Evolutionary conservation across 2,113 vertebrate species (phyloP).

Genomic region (Ophiodon elongatus): DNA sequence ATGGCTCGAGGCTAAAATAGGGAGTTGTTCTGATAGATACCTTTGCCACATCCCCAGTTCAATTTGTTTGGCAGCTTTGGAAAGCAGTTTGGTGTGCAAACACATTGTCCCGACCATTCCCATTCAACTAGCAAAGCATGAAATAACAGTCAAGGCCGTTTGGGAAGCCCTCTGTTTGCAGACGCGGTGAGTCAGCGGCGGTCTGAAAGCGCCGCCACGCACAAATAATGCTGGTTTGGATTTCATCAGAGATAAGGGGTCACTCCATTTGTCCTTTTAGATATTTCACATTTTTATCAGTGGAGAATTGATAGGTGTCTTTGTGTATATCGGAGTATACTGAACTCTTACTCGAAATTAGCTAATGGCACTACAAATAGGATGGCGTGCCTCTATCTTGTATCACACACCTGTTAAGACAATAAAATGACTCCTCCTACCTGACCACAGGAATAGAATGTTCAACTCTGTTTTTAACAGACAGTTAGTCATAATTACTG

Average conservation of each 20-base stretch:
- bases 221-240: conserved; percentile 17
- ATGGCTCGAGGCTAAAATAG: conserved; percentile 63
- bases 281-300: conserved; percentile 8
- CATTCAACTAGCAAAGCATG: conserved; percentile 58
- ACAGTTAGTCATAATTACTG: too few species aligned
- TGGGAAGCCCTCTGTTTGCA: conserved; percentile 55
- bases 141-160: conserved; percentile 59
- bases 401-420: not conserved
- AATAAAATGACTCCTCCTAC: not conserved
- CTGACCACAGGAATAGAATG: not conserved
- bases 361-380: not conserved
- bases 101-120: conserved; percentile 55
- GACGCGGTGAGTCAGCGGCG: not conserved
- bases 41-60: conserved; percentile 72
- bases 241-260: conserved; percentile 36
- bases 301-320: not conserved
- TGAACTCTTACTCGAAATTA: not conserved
- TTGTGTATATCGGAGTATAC: not conserved
- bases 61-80: conserved; percentile 73
- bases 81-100: conserved; percentile 59
- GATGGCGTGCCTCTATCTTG: not conserved
- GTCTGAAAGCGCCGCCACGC: not conserved
- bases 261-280: conserved; percentile 20
- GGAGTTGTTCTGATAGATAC: conserved; percentile 72
- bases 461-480: not conserved